phyloP scores from a whole-genome alignment of 2,797 vertebrate species.

The Fratercula arctica region DNA sequence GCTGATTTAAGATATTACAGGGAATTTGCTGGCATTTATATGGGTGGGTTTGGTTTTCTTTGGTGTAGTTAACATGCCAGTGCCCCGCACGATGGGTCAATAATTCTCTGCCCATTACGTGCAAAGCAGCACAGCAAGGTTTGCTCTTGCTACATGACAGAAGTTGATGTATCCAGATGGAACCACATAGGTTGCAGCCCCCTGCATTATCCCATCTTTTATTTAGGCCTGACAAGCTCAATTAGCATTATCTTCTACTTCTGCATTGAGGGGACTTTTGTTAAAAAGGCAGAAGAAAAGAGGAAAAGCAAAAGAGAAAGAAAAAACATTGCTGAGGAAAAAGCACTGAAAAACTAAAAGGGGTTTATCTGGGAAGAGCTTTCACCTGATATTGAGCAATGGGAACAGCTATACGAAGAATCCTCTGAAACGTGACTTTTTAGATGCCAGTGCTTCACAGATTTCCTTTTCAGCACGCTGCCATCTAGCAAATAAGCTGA shows the following conservation, averaged over 20 bases:
- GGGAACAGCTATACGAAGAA: neutral
- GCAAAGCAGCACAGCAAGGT: neutral
- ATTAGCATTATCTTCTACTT: slow-evolving; percentile 53
- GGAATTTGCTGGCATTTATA: neutral
- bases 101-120: slow-evolving; percentile 1
- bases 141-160: neutral
- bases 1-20: neutral
- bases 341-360: neutral
- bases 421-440: neutral
- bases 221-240: slow-evolving; percentile 62
- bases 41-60: neutral
- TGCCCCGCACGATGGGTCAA: slow-evolving; percentile 24
- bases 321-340: neutral
- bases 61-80: neutral
- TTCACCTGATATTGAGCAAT: neutral
- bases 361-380: slow-evolving; percentile 11
- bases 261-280: slow-evolving; percentile 12
- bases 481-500: neutral
- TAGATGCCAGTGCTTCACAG: neutral
- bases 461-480: neutral
- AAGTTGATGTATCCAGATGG: slow-evolving; percentile 53
- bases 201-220: slow-evolving; percentile 38
- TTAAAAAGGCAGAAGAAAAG: slow-evolving; percentile 32
- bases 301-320: neutral
- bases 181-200: neutral